These are phyloP conservation scores for Laodelphax striatellus DNA, from an alignment of 1,140 invertebrate species.

Conservation along the genomic window DNA sequence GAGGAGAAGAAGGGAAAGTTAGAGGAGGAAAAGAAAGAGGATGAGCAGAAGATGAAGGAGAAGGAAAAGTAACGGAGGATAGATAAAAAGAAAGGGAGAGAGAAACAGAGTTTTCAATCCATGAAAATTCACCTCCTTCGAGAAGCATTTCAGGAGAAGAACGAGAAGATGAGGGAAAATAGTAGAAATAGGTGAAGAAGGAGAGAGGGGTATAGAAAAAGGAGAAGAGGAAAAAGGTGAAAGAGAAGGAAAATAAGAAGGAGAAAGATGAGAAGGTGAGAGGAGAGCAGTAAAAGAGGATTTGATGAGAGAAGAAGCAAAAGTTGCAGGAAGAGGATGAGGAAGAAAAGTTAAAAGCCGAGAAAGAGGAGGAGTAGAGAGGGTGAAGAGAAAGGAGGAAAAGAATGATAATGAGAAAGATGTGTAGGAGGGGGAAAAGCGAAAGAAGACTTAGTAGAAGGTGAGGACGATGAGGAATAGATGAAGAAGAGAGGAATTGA, in stretches of 20 bases:
- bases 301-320: no score
- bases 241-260: neutral
- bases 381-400: no score
- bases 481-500: no score
- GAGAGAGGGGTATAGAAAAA: neutral
- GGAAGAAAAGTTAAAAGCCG: neutral
- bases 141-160: neutral
- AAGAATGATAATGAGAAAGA: no score
- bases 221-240: neutral
- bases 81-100: no score
- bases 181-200: neutral
- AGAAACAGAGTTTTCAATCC: no score
- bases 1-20: neutral
- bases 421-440: no score
- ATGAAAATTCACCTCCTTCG: no score
- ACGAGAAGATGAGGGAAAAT: no score
- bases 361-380: neutral
- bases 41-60: neutral
- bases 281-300: neutral
- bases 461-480: no score
- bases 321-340: neutral
- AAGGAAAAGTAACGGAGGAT: no score
- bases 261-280: neutral
- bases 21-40: neutral
- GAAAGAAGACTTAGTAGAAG: no score